Conservation (phyloP, 2,113 vertebrate genomes). For the Grammomys surdaster region DNA sequence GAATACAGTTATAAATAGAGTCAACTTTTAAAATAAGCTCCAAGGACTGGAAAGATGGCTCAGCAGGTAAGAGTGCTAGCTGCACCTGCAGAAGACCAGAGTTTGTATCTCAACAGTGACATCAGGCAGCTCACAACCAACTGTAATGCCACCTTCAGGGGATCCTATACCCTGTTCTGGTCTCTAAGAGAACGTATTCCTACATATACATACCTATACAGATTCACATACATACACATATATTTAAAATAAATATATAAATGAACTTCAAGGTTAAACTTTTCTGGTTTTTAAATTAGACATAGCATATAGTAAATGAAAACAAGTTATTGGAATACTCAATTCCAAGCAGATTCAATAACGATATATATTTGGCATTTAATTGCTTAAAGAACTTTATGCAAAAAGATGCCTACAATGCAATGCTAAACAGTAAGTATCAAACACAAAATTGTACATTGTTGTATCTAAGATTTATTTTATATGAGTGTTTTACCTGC, state of each 20-base stretch:
- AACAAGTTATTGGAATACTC: slow-evolving; percentile 23
- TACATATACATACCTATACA: neutral
- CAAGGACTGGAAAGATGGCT: no score
- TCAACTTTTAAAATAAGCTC: slow-evolving; percentile 23
- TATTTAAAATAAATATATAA: neutral
- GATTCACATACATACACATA: neutral
- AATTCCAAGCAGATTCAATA: slow-evolving; percentile 33
- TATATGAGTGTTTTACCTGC: neutral
- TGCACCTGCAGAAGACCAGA: neutral
- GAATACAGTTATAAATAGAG: slow-evolving; percentile 49
- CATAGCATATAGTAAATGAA: slow-evolving; percentile 2
- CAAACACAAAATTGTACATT: slow-evolving; percentile 53
- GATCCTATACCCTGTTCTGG: neutral
- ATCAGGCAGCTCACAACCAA: neutral
- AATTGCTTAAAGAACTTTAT: slow-evolving; percentile 50
- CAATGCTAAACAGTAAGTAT: slow-evolving; percentile 43
- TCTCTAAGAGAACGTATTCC: neutral
- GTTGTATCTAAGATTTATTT: neutral
- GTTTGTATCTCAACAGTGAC: neutral
- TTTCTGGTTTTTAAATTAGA: slow-evolving; percentile 65
- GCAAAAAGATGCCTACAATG: slow-evolving; percentile 13
- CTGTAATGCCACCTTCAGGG: neutral
- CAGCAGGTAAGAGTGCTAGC: neutral
- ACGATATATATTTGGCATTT: neutral
- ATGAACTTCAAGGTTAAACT: slow-evolving; percentile 59